Evolutionary conservation across 1,140 invertebrate genomes (phyloP), one percentile per base, ranked within the genome.

Genomic region (Diploscapter pachys): DNA sequence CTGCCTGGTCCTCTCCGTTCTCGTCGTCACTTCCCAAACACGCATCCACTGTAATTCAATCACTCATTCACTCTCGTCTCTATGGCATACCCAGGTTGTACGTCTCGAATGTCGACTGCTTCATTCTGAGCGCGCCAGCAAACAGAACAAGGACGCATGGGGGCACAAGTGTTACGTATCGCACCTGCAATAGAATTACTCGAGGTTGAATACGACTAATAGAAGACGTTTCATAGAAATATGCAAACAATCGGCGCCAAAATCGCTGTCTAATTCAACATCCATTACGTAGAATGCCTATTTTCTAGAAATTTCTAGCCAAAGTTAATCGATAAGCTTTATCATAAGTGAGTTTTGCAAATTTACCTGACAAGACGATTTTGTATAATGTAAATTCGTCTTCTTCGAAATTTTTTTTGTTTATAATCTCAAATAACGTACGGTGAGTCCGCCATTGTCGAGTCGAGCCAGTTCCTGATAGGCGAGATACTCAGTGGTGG

Each of bases 161-260:
- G 9, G 83, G 78, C 6, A 84, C 77, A 11, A 76, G 82, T n/a
- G 83, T 85, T 2, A 85, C 82, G 5, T 72, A 83, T 56, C 77
- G 66, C 51, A 84, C 52, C 75, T 77, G 68, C 73, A 73, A 71
- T 62, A 63, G 53, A 9, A 63, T 9, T 49, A 79, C 48, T 54
- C 50, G 74, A 63, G 71, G 76, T 61, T 6, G 63, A 80, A 54
- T 53, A 9, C 76, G 59, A 79, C 55, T 8, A 11, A 52, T 80
- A 48, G 13, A 72, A 48, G 6, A 31, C 11, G n/a, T 61, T 53
- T 56, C 5, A 11, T 49, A 75, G 74, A 67, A 62, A 56, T 6
- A 74, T 50, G 6, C 0, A 55, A 0, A 48, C n/a, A 72, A 48
- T 31, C 31, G 31, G 31, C 31, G 31, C 31, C 31, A 31, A 31